A percentile compares a stretch with the other conserved stretches of the same genome.
These are phyloP conservation scores for Hedychridium roseum DNA, from an alignment of 2,888 invertebrate genomes.

Conservation along the genomic window DNA sequence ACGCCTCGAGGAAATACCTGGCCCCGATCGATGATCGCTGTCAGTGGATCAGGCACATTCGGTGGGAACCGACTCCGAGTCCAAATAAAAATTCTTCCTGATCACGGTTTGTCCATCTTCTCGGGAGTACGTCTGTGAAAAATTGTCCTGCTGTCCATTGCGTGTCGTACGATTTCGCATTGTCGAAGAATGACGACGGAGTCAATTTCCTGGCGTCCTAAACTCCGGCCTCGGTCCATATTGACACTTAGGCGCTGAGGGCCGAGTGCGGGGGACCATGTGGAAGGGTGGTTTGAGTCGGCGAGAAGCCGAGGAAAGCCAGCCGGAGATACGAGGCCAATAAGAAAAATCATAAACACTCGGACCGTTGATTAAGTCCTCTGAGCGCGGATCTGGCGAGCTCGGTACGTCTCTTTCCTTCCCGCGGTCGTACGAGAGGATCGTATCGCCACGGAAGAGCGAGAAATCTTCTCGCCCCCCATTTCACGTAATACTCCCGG, in stretches of 20 bases:
- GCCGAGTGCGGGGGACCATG: neutral
- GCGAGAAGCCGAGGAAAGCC: constrained; percentile 28
- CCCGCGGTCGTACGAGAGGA: constrained; percentile 43
- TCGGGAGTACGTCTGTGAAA: no score
- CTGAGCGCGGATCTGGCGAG: constrained; percentile 44
- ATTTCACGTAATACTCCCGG: constrained; percentile 54
- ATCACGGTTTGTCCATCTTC: no score
- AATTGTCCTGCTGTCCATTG: no score
- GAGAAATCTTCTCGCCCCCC: constrained; percentile 44
- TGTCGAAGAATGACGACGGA: no score
- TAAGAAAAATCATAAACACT: constrained; percentile 65
- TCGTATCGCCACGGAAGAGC: constrained; percentile 37
- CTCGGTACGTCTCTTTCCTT: constrained; percentile 26
- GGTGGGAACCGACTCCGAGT: no score
- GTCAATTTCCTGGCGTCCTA: constrained; percentile 26
- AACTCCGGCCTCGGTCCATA: constrained; percentile 25
- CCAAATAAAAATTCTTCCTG: no score
- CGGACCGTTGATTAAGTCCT: constrained; percentile 62
- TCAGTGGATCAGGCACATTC: no score
- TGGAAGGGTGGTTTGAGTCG: neutral
- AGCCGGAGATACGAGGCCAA: constrained; percentile 57
- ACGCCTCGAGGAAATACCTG: constrained; percentile 12
- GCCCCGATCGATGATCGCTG: constrained; percentile 4
- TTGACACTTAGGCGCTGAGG: constrained; percentile 23
- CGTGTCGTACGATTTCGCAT: no score